Evolutionary conservation across 2,888 invertebrate species (phyloP), one percentile per base, ranked within the genome.

Genomic region (Ariolimax columbianus): DNA sequence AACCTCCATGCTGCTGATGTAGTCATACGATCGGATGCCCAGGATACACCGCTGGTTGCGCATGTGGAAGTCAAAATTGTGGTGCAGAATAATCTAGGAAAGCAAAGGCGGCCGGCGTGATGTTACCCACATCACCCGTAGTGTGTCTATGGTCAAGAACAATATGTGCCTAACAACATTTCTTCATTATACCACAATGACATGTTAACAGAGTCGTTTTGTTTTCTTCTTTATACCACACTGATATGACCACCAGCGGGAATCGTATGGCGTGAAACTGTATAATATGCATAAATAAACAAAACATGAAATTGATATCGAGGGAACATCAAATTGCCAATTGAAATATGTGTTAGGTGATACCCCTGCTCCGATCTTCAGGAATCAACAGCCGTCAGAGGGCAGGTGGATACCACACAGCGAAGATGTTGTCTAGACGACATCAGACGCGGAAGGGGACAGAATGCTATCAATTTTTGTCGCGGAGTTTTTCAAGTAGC

Each of bases 361-460:
- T 73, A n/a, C 51, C 51, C 17, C 33, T 51, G 3, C 51, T 43
- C 51, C 7, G 33, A 4, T 38, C 77, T 40, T 6, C 59, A 38
- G 4, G 11, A 26, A 38, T 78, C 77, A 59, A n/a, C 59, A 17
- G 11, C 77, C 79, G 79, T 66, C 79, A 79, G 68, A 23, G 79
- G 68, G 47, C 79, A 79, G 79, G 79, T 68, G 77, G 77, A 78
- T 78, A 63, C 77, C 77, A 78, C 77, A 78, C 77, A 59, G 63
- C 26, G 40, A 78, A 78, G 38, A 78, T 63, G 36, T n/a, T 55
- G 36, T 38, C 55, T 78, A 30, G 77, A 59, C 77, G 77, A 78
- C 77, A 78, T 66, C 66, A 79, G 79, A 63, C 26, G 66, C 3
- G 47, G 63, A 19, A 17, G 68, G 38, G 40, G 79, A 68, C 68